phyloP scores from a whole-genome alignment of 2,113 vertebrate genomes.

The rabbit (Oryctolagus cuniculus) region mOryCun1.1 NC_091432.1:200659501-200660000 shows the following conservation, averaged over 20 bases:
- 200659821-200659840: constrained; percentile 40
- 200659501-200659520: neutral
- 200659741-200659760: too few species aligned
- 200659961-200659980: constrained; percentile 40
- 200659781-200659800: constrained; percentile 29
- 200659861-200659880: neutral
- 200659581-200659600: too few species aligned
- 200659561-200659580: too few species aligned
- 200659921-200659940: constrained; percentile 32
- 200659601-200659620: too few species aligned
- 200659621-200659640: too few species aligned
- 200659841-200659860: neutral
- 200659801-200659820: constrained; percentile 2
- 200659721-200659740: too few species aligned
- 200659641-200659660: too few species aligned
- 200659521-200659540: too few species aligned
- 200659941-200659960: neutral
- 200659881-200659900: neutral
- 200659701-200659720: too few species aligned
- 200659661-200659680: too few species aligned
- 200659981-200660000: constrained; percentile 17
- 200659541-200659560: too few species aligned
- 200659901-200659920: neutral
- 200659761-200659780: neutral
- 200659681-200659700: too few species aligned